phyloP scores from a whole-genome alignment of 2,113 vertebrate genomes.

The Scophthalmus maximus region DNA sequence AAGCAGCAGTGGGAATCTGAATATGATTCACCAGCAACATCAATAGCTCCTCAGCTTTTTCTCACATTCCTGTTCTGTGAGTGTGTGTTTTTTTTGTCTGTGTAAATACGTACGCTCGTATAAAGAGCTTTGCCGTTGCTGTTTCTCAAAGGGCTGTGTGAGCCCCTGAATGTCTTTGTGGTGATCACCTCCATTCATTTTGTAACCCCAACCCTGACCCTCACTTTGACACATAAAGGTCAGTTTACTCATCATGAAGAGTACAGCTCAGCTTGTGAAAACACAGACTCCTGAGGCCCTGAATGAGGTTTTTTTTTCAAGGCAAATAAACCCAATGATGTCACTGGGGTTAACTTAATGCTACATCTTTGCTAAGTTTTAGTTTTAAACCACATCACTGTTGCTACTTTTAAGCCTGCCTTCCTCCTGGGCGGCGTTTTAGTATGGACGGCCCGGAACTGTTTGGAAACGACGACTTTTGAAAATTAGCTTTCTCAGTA shows the following conservation, averaged over 20 bases:
- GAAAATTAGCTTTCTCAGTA: no score
- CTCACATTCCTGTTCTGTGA: slow-evolving; percentile 64
- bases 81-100: no score
- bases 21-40: slow-evolving; percentile 55
- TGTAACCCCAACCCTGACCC: not conserved
- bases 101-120: slow-evolving; percentile 17
- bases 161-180: not conserved
- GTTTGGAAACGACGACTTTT: no score
- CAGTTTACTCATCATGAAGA: not conserved
- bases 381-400: no score
- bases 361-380: not conserved
- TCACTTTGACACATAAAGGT: not conserved
- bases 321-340: not conserved
- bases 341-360: not conserved
- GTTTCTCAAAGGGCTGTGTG: not conserved
- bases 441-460: no score
- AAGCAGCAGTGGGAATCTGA: slow-evolving; percentile 32
- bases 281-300: not conserved
- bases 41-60: slow-evolving; percentile 48
- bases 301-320: not conserved
- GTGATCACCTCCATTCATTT: not conserved
- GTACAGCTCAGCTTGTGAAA: not conserved
- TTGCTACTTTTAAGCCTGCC: no score
- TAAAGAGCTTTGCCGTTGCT: slow-evolving; percentile 8
- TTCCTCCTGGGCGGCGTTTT: no score